Base-by-base conservation (phyloP, 2,888 invertebrate genomes). In the Tenthredo scrophulariae region DNA sequence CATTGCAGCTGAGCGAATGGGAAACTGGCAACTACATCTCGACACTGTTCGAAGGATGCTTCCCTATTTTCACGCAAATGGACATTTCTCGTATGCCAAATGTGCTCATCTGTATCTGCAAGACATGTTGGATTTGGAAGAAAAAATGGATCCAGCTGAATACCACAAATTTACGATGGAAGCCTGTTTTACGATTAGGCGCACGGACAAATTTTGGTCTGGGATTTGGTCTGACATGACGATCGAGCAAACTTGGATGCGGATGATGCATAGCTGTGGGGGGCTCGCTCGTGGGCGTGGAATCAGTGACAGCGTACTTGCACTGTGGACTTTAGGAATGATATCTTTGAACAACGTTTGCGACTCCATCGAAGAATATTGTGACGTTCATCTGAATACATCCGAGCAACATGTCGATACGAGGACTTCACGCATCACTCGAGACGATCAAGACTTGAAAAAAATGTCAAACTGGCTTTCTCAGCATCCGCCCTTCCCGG, bases 11-110 rank as follows among this genome's bases (percentile, higher is more conserved):
- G 33, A 33, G 33, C 33, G 33, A 33, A 33, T 33, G 33, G 33
- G 33, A 33, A 33, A 33, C 33, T 33, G 33, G 86, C 37, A 83
- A 26, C 72, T 86, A 40, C 85, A 87, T 83, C 74, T 87, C 50
- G 62, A 80, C n/a, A 86, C 85, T 54, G 85, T 87, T 13, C 67
- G 82, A 85, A 70, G 50, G 43, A 86, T 87, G 75, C 50, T 87
- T 26, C 86, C 87, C 18, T 86, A 67, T 62, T 86, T 86, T 65
- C 84, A 87, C 72, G 85, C 86, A 29, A 84, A 40, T 74, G 90
- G 89, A 1, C 89, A 90, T 84, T 86, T 87, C 6, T 46, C 65
- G 26, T 87, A 89, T 83, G 86, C 87, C 5, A 88, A 86, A 80
- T 87, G 84, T 77, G 84, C 79, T 3, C 84, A 77, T 33, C 33